A percentile compares a stretch with the other conserved stretches of the same genome.
Conservation (phyloP, 2,113 vertebrate species). For the Ictalurus furcatus region DNA sequence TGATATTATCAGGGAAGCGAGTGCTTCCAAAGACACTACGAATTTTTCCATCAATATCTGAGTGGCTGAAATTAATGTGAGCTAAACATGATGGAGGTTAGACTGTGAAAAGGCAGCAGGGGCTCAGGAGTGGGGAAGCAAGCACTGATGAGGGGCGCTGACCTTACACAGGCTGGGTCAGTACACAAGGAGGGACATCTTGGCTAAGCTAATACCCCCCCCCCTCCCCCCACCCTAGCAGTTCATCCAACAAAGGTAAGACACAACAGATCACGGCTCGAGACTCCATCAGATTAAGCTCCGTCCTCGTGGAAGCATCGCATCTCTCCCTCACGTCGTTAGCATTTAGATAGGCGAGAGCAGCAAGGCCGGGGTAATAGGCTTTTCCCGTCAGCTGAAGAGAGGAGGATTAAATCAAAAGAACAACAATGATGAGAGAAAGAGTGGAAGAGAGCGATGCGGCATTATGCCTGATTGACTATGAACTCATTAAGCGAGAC, state of each 20-base stretch:
- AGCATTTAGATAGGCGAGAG: slow-evolving; percentile 99
- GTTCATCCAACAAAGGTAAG: slow-evolving; percentile 40
- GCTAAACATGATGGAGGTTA: slow-evolving; percentile 40
- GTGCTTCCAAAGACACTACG: slow-evolving; percentile 32
- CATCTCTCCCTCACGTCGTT: slow-evolving; percentile 81
- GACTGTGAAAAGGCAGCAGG: slow-evolving; percentile 31
- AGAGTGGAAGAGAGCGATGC: slow-evolving; percentile 68
- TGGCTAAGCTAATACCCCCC: slow-evolving; percentile 61
- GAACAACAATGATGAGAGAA: slow-evolving; percentile 76
- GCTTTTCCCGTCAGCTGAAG: slow-evolving; percentile 81
- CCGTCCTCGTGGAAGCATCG: slow-evolving; percentile 69
- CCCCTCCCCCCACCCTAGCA: slow-evolving; percentile 1
- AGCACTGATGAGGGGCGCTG: slow-evolving; percentile 66
- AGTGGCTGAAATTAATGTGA: slow-evolving; percentile 48
- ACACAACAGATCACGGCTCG: slow-evolving; percentile 40
- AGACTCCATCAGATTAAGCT: slow-evolving; percentile 80
- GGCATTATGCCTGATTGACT: slow-evolving; percentile 84
- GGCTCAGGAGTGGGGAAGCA: slow-evolving; percentile 61
- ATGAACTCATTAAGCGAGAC: slow-evolving; percentile 90
- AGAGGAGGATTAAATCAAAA: slow-evolving; percentile 82
- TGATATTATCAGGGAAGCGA: slow-evolving; percentile 53
- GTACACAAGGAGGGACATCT: slow-evolving; percentile 50
- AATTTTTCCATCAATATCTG: slow-evolving; percentile 68
- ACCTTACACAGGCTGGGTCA: slow-evolving; percentile 64
- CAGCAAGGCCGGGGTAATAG: slow-evolving; percentile 82